These are phyloP conservation scores for Lottia scabra DNA, from an alignment of 2,888 invertebrate genomes.

Conservation along the genomic window DNA sequence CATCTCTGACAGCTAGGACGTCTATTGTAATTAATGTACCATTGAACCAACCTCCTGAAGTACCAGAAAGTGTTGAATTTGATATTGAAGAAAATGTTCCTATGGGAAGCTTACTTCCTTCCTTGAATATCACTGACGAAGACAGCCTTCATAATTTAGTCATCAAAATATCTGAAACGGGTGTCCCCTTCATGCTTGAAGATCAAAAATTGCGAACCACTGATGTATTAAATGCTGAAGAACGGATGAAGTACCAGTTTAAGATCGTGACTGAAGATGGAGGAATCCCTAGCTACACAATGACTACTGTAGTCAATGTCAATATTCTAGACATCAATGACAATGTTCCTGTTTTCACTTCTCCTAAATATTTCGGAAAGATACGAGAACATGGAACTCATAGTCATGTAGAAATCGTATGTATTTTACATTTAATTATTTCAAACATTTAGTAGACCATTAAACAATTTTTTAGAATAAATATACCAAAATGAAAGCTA, in stretches of 20 bases:
- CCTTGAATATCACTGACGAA: constrained; percentile 2
- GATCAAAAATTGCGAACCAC: background rate
- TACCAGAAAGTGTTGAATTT: constrained; percentile 7
- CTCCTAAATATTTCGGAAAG: background rate
- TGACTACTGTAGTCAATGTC: background rate
- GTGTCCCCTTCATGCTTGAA: background rate
- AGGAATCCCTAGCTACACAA: background rate
- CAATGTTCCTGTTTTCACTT: constrained; percentile 88
- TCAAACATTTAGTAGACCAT: no score
- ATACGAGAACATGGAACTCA: background rate
- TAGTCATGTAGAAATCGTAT: background rate
- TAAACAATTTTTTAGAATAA: no score
- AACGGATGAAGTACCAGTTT: background rate
- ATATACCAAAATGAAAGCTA: no score
- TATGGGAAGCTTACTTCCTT: constrained; percentile 6
- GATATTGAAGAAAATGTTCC: constrained; percentile 15
- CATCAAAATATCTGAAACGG: no score
- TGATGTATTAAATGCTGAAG: background rate
- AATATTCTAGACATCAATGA: constrained; percentile 79
- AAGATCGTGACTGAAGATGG: background rate
- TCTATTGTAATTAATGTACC: constrained; percentile 13
- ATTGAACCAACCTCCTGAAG: constrained; percentile 17
- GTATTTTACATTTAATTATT: no score
- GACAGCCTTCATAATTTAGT: background rate
- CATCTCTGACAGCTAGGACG: background rate